Base-by-base conservation (phyloP, 2,888 invertebrate genomes). In the Capitulum mitella region DNA sequence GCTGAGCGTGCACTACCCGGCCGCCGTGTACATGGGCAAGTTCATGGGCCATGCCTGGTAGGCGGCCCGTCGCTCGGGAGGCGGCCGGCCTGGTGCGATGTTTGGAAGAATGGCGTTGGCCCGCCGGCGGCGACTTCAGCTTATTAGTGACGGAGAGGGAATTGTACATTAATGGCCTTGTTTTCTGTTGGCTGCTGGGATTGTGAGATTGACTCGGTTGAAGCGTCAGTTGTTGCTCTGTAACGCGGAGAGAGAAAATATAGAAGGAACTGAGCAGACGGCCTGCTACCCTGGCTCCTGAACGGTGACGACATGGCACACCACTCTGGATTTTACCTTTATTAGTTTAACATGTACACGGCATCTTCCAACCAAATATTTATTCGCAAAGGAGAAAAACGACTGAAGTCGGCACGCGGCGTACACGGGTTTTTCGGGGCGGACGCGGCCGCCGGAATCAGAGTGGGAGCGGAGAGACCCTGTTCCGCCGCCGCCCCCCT, bases 41-140 rank as follows among this genome's bases (percentile, higher is more conserved):
- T 75, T 75, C 75, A 43, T 75, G 43, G 75, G 75, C 1, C 43
- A 75, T 22, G 46, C 14, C 14, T 75, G 74, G 74, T 74, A 40
- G 40, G 32, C 14, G 61, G 16, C 32, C 10, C 5, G n/a, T n/a
- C n/a, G 58, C n/a, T n/a, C 12, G 6, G 29, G 3, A 29, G 58
- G 10, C 10, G n/a, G 29, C 6, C 58, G 58, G n/a, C n/a, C 8
- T n/a, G 58, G 6, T 58, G n/a, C 12, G 51, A 51, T 3, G 51
- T 14, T 22, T 51, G n/a, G n/a, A n/a, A n/a, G n/a, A n/a, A n/a
- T n/a, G n/a, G n/a, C n/a, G n/a, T n/a, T n/a, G n/a, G n/a, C n/a
- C n/a, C n/a, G n/a, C n/a, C n/a, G n/a, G n/a, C n/a, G n/a, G n/a
- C n/a, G n/a, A n/a, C n/a, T n/a, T n/a, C n/a, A n/a, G n/a, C n/a